Evolutionary conservation across 2,888 invertebrate species (phyloP).

Genomic region (Rhagonycha lutea): DNA sequence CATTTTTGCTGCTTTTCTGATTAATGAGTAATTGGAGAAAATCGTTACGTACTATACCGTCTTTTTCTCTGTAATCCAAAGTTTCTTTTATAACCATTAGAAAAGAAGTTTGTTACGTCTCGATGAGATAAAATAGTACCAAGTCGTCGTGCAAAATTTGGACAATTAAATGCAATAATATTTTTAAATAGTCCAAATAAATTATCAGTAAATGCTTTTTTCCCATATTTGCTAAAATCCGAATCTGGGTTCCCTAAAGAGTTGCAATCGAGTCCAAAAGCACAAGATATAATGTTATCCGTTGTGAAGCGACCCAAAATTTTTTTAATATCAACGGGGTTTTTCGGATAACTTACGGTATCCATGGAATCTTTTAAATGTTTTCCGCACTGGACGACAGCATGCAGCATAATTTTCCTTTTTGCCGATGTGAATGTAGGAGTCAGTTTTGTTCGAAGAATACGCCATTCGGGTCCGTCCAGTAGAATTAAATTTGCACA

Average conservation of each 20-base stretch:
- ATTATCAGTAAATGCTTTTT: neutral
- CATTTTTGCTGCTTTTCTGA: slow-evolving; percentile 30
- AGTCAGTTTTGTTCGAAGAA: neutral
- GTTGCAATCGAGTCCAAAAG: neutral
- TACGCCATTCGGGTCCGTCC: neutral
- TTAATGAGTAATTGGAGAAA: slow-evolving; percentile 57
- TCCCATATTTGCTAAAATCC: neutral
- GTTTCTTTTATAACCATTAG: slow-evolving; percentile 49
- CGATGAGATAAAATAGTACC: neutral
- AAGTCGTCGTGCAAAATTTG: neutral
- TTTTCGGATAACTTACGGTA: neutral
- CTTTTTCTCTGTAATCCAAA: slow-evolving; percentile 52
- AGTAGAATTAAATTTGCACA: neutral
- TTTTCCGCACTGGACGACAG: neutral
- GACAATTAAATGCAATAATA: neutral
- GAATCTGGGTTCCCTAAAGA: neutral
- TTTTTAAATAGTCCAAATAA: neutral
- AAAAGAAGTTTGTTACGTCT: neutral
- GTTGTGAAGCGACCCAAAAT: neutral
- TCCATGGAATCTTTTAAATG: neutral
- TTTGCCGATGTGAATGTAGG: neutral
- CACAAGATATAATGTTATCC: neutral
- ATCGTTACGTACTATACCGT: slow-evolving; percentile 56
- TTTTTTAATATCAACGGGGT: neutral
- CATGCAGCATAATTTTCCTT: neutral